These are phyloP conservation scores for Brachionus plicatilis DNA, from an alignment of 1,140 invertebrate species.

Conservation along the genomic window DNA sequence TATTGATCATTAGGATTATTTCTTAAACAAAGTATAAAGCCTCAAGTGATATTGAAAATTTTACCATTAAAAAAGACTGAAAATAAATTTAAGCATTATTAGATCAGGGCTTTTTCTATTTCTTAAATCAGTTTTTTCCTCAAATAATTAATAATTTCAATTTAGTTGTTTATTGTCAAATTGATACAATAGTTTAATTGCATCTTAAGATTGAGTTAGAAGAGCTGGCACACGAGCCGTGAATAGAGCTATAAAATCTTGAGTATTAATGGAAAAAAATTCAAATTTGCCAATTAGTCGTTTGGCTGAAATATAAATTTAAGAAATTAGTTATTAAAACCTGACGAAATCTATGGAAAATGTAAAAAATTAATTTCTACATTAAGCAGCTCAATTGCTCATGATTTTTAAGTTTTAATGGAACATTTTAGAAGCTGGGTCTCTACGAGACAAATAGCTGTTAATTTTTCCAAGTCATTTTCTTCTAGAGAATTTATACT, in stretches of 20 bases:
- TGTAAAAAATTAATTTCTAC: neutral
- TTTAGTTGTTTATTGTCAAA: constrained; percentile 2
- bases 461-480: neutral
- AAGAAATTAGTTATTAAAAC: neutral
- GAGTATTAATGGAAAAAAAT: neutral
- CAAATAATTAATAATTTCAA: neutral
- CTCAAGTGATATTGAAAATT: constrained; percentile 12
- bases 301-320: neutral
- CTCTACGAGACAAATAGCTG: neutral
- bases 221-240: neutral
- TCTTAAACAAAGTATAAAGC: neutral
- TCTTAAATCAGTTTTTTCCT: neutral
- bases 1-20: neutral
- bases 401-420: neutral
- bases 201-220: neutral
- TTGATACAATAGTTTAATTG: neutral
- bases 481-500: neutral
- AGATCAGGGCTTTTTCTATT: neutral
- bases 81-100: neutral
- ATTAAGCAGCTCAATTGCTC: neutral
- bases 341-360: neutral
- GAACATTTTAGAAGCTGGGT: neutral
- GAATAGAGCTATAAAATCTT: neutral
- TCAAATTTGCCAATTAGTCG: neutral
- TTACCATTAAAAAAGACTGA: neutral